phyloP scores from a whole-genome alignment of 2,113 vertebrate species.

The Agelaius tricolor region DNA sequence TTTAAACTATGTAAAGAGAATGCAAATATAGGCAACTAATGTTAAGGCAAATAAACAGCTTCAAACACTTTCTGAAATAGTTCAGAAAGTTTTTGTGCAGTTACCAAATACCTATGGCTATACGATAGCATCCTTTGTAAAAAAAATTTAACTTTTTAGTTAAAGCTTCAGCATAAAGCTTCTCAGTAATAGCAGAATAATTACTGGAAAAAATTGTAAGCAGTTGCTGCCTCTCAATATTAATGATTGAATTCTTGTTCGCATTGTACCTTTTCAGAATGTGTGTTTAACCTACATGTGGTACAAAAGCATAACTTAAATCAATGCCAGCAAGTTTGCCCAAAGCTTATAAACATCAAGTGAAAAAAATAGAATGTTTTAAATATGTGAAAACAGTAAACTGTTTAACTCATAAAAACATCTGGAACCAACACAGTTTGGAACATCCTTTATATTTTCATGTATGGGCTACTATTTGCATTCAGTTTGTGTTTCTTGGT shows the following conservation, averaged over 20 bases:
- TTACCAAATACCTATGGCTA: neutral
- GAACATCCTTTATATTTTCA: conserved; percentile 30
- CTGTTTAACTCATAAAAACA: conserved; percentile 30
- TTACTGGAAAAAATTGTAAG: neutral
- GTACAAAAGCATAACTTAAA: conserved; percentile 46
- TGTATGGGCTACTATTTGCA: conserved; percentile 17
- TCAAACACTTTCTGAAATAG: neutral
- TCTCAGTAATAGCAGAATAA: neutral
- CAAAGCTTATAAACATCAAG: conserved; percentile 47
- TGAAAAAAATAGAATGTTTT: conserved; percentile 47
- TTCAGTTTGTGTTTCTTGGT: neutral
- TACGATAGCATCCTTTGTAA: neutral
- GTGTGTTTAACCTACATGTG: conserved; percentile 1
- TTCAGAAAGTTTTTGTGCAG: neutral
- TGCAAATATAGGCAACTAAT: neutral
- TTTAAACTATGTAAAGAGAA: conserved; percentile 7
- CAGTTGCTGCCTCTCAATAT: conserved; percentile 6
- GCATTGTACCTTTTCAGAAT: conserved; percentile 11
- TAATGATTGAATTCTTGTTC: conserved; percentile 22
- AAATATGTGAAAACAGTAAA: conserved; percentile 57
- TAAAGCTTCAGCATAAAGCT: neutral
- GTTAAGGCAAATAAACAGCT: neutral
- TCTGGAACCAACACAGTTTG: conserved; percentile 43
- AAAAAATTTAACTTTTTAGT: neutral
- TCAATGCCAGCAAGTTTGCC: conserved; percentile 55